Percentiles rank a stretch among this genome's conserved stretches.
phyloP scores from a whole-genome alignment of 2,113 vertebrate genomes.

The Pitta sordida region DNA sequence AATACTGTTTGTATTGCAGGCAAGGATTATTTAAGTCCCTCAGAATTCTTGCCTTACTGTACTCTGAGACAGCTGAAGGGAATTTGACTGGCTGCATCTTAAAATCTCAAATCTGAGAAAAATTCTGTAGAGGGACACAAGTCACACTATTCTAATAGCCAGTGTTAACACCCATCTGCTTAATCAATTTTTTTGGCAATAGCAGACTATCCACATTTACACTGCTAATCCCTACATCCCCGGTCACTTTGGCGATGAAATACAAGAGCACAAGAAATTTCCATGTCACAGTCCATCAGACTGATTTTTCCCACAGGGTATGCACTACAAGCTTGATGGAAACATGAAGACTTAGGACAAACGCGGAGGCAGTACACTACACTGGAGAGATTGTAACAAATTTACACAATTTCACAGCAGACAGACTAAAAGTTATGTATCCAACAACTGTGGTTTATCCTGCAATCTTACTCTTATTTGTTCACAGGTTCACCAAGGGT shows the following conservation, averaged over 20 bases:
- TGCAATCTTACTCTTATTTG: background rate
- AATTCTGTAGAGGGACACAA: background rate
- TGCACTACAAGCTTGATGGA: background rate
- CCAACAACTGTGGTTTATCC: background rate
- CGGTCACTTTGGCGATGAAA: background rate
- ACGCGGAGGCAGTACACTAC: background rate
- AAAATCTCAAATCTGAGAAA: background rate
- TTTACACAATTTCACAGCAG: background rate
- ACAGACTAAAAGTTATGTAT: background rate
- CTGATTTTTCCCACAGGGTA: background rate
- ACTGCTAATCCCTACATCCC: background rate
- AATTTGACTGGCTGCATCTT: background rate
- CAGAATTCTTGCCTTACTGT: background rate
- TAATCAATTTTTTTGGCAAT: background rate
- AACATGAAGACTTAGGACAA: background rate
- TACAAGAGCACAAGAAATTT: background rate
- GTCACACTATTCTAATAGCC: background rate
- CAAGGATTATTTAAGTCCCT: background rate
- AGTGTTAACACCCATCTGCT: background rate
- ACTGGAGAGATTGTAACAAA: background rate
- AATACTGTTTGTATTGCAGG: background rate
- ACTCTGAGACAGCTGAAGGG: background rate
- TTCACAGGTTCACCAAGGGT: background rate
- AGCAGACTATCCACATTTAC: background rate
- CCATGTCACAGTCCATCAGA: fast-evolving